Base-by-base conservation (phyloP, 2,797 vertebrate species). In the Manis javanica region DNA sequence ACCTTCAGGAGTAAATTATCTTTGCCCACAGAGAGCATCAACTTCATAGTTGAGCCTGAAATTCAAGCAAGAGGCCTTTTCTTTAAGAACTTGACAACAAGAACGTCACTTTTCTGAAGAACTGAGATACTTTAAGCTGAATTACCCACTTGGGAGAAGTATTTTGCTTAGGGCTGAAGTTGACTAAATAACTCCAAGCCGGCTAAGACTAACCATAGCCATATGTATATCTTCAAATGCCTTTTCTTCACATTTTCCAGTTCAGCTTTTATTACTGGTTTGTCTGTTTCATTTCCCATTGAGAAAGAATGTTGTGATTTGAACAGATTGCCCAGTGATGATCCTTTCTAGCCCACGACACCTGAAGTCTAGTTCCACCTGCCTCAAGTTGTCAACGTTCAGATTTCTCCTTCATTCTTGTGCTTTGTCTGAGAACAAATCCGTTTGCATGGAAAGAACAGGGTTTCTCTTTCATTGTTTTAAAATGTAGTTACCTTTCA, bases 161-260 rank as follows among this genome's bases (percentile, higher is more conserved):
- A 81, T 86, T 84, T 94, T 95, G 53, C 63, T 11, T 34, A 15
- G 3, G 72, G 39, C 69, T 87, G 2, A 10, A 86, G 13, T 34
- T 75, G 39, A 89, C 39, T 79, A 89, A 94, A 63, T 75, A 91
- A 92, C 19, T 95, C 18, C 24, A 66, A 19, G 9, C 14, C 63
- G 9, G 3, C 42, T 68, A 31, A 55, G 15, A 72, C 74, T 84
- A 84, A 63, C 34, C 21, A 59, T 18, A n/a, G 64, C 55, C 4
- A 42, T 86, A 8, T 83, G n/a, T 12, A 64, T 29, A 72, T 94
- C 29, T 71, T 92, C 29, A 86, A 42, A 37, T 77, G 37, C 19
- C 31, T 96, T 96, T 61, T 63, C 12, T 74, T 51, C n/a, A 24
- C 26, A 61, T 86, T 94, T 14, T 92, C 42, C 16, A 78, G 13